Percentiles rank a stretch among this genome's conserved stretches.
Evolutionary conservation across 2,888 invertebrate genomes (phyloP).

Genomic region (Gastracanthus pulcherrimus): DNA sequence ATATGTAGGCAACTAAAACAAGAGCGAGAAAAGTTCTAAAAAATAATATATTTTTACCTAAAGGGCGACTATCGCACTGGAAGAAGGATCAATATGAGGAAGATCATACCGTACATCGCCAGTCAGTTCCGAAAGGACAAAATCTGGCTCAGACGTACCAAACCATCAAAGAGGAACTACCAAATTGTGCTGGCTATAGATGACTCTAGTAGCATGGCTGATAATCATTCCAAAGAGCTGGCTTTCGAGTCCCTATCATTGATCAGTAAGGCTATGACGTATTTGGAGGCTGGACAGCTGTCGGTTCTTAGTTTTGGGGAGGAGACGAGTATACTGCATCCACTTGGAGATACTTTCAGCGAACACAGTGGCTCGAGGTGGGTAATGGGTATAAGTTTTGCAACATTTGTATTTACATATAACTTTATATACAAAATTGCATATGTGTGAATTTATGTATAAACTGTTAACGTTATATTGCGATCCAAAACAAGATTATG

Average conservation of each 20-base stretch:
- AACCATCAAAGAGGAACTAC: slow-evolving; percentile 96
- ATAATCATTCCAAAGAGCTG: slow-evolving; percentile 92
- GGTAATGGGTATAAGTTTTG: slow-evolving; percentile 15
- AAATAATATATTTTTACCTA: too few species aligned
- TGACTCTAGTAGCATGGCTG: slow-evolving; percentile 95
- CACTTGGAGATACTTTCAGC: slow-evolving; percentile 91
- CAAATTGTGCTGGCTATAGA: slow-evolving; percentile 98
- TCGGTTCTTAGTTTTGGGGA: slow-evolving; percentile 96
- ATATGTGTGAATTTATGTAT: background rate
- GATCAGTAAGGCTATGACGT: slow-evolving; percentile 91
- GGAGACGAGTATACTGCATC: slow-evolving; percentile 90
- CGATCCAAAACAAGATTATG: too few species aligned
- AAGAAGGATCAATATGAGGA: slow-evolving; percentile 98
- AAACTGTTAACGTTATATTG: too few species aligned
- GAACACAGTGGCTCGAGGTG: slow-evolving; percentile 89
- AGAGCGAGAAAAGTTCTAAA: too few species aligned
- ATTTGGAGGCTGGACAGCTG: slow-evolving; percentile 96
- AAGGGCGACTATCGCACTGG: slow-evolving; percentile 97
- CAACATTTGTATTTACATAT: background rate
- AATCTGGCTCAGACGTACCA: slow-evolving; percentile 97
- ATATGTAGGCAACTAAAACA: too few species aligned
- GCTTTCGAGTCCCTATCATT: slow-evolving; percentile 97
- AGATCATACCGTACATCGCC: slow-evolving; percentile 98
- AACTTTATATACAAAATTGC: background rate
- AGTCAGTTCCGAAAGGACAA: slow-evolving; percentile 99